Percentiles rank a stretch among this genome's conserved stretches.
Evolutionary conservation across 2,797 vertebrate species (phyloP).

Genomic region (Pygocentrus nattereri): DNA sequence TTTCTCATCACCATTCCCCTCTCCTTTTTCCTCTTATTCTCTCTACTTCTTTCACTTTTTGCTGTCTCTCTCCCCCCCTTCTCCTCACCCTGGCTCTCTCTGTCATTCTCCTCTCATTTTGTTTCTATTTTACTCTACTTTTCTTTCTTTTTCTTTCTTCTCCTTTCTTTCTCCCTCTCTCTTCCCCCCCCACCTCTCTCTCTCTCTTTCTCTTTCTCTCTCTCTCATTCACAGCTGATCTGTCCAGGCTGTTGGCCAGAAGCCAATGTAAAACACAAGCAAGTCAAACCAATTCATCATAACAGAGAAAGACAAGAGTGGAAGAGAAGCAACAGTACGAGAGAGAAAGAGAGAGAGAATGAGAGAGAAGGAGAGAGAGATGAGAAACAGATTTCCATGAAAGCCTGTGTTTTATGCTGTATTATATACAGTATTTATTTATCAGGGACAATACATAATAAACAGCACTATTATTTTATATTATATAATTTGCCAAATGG

Average conservation of each 20-base stretch:
- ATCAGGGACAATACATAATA: neutral
- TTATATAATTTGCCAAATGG: neutral
- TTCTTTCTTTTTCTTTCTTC: neutral
- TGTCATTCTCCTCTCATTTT: neutral
- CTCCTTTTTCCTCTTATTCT: neutral
- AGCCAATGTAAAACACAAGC: constrained; percentile 16
- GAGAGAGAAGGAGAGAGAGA: neutral
- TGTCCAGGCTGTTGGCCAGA: constrained; percentile 20
- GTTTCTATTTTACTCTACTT: neutral
- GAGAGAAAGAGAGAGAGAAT: neutral
- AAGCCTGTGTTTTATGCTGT: neutral
- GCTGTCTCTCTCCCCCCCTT: neutral
- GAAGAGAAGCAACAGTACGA: neutral
- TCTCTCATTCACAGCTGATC: constrained; percentile 24
- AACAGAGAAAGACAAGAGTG: neutral
- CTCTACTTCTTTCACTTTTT: neutral
- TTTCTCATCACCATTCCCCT: too few species aligned
- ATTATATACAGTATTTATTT: neutral
- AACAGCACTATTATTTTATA: neutral
- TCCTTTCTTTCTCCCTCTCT: neutral
- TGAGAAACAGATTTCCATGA: neutral
- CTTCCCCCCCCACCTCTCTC: neutral
- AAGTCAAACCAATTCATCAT: constrained; percentile 33
- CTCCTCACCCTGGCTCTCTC: neutral
- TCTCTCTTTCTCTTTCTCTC: neutral